Base-by-base conservation (phyloP, 92 coral and sea anemone genomes). In the Pocillopora meandrina region DNA sequence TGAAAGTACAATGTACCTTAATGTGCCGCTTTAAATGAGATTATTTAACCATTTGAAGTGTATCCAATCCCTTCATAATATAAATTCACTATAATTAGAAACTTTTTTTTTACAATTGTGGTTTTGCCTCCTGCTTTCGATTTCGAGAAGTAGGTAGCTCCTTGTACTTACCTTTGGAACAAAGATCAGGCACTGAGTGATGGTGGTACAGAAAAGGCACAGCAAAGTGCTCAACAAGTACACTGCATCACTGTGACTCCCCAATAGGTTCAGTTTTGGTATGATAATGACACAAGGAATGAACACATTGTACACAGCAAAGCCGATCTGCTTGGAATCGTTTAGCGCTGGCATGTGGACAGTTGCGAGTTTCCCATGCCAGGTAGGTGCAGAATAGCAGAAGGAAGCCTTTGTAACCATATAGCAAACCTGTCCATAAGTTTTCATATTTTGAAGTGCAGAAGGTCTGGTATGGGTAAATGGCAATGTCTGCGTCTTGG, bases 291-390 rank as follows among this genome's bases (percentile, higher is more conserved):
- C 87, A 75, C 97, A 93, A 1, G 97, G 97, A 19, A 91, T 87
- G 71, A 93, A 87, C 19, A 93, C 94, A 61, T 93, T 93, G 68
- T 93, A 93, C 76, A 91, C 94, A 26, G 94, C 85, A 35, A 93
- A 78, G 11, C 97, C 97, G 82, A 93, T 93, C 85, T 83, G 75
- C 79, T 90, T 92, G 74, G 91, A 92, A 80, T 91, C 92, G 65
- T 91, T 91, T 76, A 91, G 77, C 2, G 76, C 92, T 33, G 92
- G 78, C 14, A 91, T 91, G 47, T 76, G 72, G 23, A 91, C 97
- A n/a, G 73, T 91, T 91, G 68, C 97, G 87, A 10, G 93, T 91
- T 71, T 91, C 95, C 93, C 94, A 93, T 6, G 97, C 94, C 72
- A 93, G 79, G 86, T 86, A 93, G 19, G 90, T 84, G 61, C 94